Evolutionary conservation across 2,113 vertebrate species (phyloP).

Genomic region (Gavia stellata): DNA sequence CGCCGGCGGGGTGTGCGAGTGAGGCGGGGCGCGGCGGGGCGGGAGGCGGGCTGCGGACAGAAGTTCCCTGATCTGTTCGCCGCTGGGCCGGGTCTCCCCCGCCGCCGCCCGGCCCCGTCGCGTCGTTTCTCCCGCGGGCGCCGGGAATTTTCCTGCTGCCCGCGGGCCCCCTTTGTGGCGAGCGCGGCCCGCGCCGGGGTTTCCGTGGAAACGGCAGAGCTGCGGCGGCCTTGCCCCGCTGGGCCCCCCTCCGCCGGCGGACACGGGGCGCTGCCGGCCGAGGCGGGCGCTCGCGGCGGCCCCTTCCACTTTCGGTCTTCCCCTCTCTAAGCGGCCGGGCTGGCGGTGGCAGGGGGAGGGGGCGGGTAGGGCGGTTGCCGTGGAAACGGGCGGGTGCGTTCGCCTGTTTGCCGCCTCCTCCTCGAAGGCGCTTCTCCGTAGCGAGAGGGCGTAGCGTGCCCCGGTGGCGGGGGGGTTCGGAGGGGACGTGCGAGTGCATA

Average conservation of each 20-base stretch:
- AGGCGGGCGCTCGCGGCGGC: not conserved
- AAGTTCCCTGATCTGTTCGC: not conserved
- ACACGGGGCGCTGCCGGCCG: not conserved
- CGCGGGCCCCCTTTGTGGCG: slow-evolving; percentile 22
- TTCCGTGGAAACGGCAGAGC: slow-evolving; percentile 70
- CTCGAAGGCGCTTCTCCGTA: not conserved
- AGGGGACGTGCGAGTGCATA: not conserved
- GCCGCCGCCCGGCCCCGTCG: not conserved
- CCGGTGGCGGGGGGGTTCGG: not conserved
- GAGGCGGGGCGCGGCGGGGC: not conserved
- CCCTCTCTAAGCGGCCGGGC: not conserved
- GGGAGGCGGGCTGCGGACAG: not conserved
- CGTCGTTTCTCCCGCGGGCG: not conserved
- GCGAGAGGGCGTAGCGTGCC: not conserved
- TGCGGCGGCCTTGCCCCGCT: not conserved
- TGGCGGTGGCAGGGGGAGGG: not conserved
- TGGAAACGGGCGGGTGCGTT: slow-evolving; percentile 48
- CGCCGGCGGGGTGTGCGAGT: not conserved
- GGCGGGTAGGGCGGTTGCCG: slow-evolving; percentile 40
- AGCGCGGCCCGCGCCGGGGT: slow-evolving; percentile 27
- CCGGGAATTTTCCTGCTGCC: not conserved
- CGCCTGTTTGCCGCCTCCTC: not conserved
- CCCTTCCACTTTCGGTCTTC: slow-evolving; percentile 25
- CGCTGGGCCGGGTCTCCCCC: not conserved
- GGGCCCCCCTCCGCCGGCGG: not conserved